These are phyloP conservation scores for Tetramorium simillimum DNA, from an alignment of 1,140 invertebrate species.

Conservation along the genomic window DNA sequence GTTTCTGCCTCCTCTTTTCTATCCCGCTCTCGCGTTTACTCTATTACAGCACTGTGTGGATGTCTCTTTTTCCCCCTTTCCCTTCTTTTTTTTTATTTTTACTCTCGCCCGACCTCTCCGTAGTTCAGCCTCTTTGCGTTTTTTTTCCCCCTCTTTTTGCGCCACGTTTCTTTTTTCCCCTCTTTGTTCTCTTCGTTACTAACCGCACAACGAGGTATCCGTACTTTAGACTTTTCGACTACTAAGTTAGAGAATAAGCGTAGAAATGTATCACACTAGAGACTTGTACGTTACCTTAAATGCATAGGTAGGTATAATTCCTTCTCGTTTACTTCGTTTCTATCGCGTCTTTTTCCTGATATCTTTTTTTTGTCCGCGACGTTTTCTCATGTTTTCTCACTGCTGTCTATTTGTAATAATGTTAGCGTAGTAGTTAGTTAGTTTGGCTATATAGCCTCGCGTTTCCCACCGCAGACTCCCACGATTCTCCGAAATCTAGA, in stretches of 20 bases:
- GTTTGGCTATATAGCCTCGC: constrained; percentile 58
- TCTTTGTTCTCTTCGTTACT: constrained; percentile 44
- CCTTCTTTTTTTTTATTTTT: neutral
- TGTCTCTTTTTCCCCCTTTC: neutral
- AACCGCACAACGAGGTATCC: constrained; percentile 73
- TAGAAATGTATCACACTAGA: constrained; percentile 82
- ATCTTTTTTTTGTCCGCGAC: constrained; percentile 41
- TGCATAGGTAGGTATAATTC: constrained; percentile 77
- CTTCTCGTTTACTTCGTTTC: constrained; percentile 50
- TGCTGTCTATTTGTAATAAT: constrained; percentile 57
- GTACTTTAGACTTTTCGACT: constrained; percentile 78
- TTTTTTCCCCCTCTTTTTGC: neutral
- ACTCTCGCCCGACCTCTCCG: constrained; percentile 30
- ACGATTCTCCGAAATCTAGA: constrained; percentile 18
- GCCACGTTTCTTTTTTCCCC: neutral
- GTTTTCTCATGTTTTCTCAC: constrained; percentile 41
- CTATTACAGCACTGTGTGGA: constrained; percentile 59
- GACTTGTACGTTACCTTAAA: constrained; percentile 81
- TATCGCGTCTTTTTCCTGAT: constrained; percentile 32
- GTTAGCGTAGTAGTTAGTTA: constrained; percentile 64
- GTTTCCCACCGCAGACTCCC: constrained; percentile 29
- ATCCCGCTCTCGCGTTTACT: constrained; percentile 48
- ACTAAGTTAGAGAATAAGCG: constrained; percentile 80
- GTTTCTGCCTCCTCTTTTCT: neutral
- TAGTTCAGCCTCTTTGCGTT: constrained; percentile 17